Percentiles rank a stretch among this genome's conserved stretches.
These are phyloP conservation scores for Wasmannia auropunctata DNA, from an alignment of 1,140 invertebrate species.

Conservation along the genomic window DNA sequence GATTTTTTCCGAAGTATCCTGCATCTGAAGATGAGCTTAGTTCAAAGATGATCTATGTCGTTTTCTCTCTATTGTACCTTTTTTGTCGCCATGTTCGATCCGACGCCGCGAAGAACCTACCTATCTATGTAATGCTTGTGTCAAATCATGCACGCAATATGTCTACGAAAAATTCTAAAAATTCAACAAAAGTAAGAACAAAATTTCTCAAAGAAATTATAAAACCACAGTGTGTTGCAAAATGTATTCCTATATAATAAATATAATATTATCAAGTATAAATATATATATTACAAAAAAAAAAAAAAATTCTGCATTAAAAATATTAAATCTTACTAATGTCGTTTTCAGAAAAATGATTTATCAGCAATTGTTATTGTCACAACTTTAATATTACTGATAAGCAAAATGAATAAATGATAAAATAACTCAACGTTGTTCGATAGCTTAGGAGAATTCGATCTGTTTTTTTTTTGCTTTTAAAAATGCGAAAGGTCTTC, in stretches of 20 bases:
- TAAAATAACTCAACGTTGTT: not conserved
- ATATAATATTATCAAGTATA: not conserved
- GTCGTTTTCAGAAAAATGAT: not conserved
- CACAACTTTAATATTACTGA: not conserved
- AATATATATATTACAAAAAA: not conserved
- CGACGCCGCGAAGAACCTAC: not conserved
- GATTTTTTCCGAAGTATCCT: not conserved
- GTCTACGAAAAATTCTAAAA: not conserved
- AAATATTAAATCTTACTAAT: conserved; percentile 22
- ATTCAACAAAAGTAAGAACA: not conserved
- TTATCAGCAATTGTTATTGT: conserved; percentile 5
- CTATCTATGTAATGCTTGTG: not conserved
- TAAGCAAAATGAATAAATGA: not conserved
- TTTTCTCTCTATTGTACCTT: conserved; percentile 5
- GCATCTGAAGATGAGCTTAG: not conserved
- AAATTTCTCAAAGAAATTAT: not conserved
- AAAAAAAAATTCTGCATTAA: conserved; percentile 8
- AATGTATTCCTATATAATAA: not conserved
- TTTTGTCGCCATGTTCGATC: not conserved
- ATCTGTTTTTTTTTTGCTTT: not conserved
- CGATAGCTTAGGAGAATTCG: not conserved
- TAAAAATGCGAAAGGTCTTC: not conserved
- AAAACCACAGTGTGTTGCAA: not conserved
- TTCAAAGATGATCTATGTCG: not conserved
- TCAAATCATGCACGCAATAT: not conserved